Evolutionary conservation across 2,888 invertebrate genomes (phyloP).

Genomic region (Aquatica leii): DNA sequence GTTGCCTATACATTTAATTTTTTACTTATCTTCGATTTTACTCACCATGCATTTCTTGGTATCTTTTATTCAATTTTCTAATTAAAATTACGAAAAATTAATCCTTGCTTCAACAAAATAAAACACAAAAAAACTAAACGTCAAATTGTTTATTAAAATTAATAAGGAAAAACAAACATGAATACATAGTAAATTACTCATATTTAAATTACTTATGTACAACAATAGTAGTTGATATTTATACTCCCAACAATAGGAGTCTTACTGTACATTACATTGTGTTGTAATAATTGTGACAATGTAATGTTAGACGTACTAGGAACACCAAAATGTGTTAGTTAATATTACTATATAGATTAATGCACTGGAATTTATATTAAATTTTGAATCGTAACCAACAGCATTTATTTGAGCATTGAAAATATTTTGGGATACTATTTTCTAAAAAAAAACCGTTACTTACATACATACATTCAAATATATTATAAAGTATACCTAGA

Average conservation of each 20-base stretch:
- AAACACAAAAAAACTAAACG: conserved; percentile 50
- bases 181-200: conserved; percentile 59
- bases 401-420: conserved; percentile 35
- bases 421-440: conserved; percentile 30
- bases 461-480: conserved; percentile 30
- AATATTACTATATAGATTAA: conserved; percentile 20
- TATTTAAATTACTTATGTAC: conserved; percentile 59
- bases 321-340: conserved; percentile 48
- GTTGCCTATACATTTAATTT: no score
- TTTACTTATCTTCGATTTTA: no score
- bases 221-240: conserved; percentile 55
- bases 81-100: no score
- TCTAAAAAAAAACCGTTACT: conserved; percentile 25
- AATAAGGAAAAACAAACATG: conserved; percentile 63
- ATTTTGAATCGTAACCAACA: conserved; percentile 34
- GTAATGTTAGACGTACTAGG: conserved; percentile 56
- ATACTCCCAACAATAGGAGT: conserved; percentile 55
- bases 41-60: no score
- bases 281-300: conserved; percentile 55
- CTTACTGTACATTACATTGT: conserved; percentile 52
- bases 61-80: no score
- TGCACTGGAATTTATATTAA: conserved; percentile 29
- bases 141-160: conserved; percentile 63
- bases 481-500: conserved; percentile 30
- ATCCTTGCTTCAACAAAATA: no score